Evolutionary conservation across 2,113 vertebrate species (phyloP), one percentile per base, ranked within the genome.

Genomic region (Pseudorhombus dupliciocellatus): DNA sequence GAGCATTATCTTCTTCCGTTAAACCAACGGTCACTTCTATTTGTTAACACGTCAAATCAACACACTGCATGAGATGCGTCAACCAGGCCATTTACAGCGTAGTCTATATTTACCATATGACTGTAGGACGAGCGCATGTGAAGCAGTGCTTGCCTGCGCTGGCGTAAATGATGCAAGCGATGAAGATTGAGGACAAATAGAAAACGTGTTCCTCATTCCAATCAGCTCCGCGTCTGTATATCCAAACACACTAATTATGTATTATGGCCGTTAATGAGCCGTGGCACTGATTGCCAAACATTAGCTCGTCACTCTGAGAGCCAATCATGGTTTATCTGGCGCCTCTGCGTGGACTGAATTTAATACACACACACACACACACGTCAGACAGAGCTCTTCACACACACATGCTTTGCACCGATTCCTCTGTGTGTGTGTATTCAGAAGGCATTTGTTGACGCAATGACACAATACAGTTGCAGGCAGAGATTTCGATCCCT

Each of bases 171-270:
- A 77, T 40, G 20, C 59, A 75, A 28, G 31, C 46, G 22, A 28
- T 50, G 21, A 74, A 51, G 46, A 12, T 46, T 1, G 78, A 70
- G 21, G 44, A 54, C 40, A 26, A 66, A 28, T 21, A 34, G 25
- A 44, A 22, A 26, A 73, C 42, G 68, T 71, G 75, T 5, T 37
- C 46, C 1, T 73, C 84, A 54, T 87, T 62, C 56, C 42, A 84
- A 90, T 74, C 62, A 70, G 75, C 83, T 37, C 0, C 46, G 18
- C 37, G 46, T 55, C 69, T 64, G 51, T 73, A 48, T 71, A 82
- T 63, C 54, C 74, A 87, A 87, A 80, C 87, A 83, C 51, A 16
- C 68, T 84, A 85, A 92, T 91, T 84, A 83, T 63, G 70, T 70
- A 80, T 86, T 83, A 84, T 67, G 64, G 64, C 1, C 58, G 65